Percentiles rank a stretch among this genome's conserved stretches.
Evolutionary conservation across 2,113 vertebrate genomes (phyloP).

Genomic region (Thryonomys swinderianus): DNA sequence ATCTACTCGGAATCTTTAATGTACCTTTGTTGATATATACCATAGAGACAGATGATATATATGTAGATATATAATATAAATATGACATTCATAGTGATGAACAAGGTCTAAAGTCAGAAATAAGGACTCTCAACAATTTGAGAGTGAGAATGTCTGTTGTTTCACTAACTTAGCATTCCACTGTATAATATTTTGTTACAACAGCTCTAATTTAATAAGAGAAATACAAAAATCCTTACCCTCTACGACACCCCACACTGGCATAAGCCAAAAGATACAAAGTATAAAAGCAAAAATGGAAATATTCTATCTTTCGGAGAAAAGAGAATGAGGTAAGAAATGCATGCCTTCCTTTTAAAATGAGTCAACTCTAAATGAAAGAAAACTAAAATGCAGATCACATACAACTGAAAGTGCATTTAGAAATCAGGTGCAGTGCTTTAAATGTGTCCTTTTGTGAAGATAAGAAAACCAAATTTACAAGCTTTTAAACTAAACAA

Average conservation of each 20-base stretch:
- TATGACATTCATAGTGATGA: not conserved
- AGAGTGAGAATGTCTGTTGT: not conserved
- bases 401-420: not conserved
- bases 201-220: not conserved
- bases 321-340: not conserved
- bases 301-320: not conserved
- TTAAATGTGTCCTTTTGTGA: conserved; percentile 52
- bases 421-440: conserved; percentile 45
- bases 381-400: not conserved
- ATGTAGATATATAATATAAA: not conserved
- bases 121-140: not conserved
- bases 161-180: not conserved
- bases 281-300: not conserved
- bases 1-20: not conserved
- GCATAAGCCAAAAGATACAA: not conserved
- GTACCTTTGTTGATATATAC: not conserved
- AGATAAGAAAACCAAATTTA: conserved; percentile 66
- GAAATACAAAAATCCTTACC: not conserved
- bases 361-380: not conserved
- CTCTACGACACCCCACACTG: not conserved
- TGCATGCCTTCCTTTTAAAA: not conserved
- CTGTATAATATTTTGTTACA: not conserved
- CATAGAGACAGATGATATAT: too few species aligned
- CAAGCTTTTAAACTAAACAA: conserved; percentile 69
- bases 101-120: not conserved